Evolutionary conservation across 2,797 vertebrate species (phyloP).

Genomic region (Eulemur mongoz): DNA sequence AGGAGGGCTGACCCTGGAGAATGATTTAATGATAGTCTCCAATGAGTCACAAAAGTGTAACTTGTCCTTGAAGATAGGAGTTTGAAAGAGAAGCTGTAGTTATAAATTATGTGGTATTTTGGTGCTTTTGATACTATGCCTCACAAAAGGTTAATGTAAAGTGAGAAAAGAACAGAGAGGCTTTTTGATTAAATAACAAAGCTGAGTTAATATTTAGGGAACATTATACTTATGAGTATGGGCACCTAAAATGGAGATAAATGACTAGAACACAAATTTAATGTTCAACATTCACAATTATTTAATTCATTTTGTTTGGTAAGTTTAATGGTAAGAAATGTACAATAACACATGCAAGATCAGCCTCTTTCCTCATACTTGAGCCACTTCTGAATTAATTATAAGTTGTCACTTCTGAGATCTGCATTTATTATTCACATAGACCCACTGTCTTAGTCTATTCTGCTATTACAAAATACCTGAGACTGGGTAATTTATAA

Average conservation of each 20-base stretch:
- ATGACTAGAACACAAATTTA: constrained; percentile 20
- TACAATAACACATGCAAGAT: neutral
- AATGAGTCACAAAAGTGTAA: constrained; percentile 21
- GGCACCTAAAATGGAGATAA: constrained; percentile 28
- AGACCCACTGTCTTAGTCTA: neutral
- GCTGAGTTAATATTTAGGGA: constrained; percentile 66
- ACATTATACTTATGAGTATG: constrained; percentile 10
- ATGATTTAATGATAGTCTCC: constrained; percentile 52
- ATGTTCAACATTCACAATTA: neutral
- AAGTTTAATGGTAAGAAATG: neutral
- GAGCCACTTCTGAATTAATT: neutral
- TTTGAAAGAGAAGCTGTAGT: constrained; percentile 17
- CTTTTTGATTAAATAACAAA: constrained; percentile 69
- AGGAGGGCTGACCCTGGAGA: neutral
- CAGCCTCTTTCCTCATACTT: neutral
- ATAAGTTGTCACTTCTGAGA: neutral
- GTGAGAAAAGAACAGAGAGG: constrained; percentile 39
- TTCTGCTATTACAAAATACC: neutral
- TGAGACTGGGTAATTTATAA: neutral
- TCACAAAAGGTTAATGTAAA: constrained; percentile 57
- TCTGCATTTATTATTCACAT: neutral
- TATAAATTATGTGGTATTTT: constrained; percentile 68
- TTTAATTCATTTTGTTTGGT: constrained; percentile 32
- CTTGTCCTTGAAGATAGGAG: neutral
- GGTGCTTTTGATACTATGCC: constrained; percentile 55